Conservation (phyloP, 2,797 vertebrate genomes). For the Peromyscus melanophrys region DNA sequence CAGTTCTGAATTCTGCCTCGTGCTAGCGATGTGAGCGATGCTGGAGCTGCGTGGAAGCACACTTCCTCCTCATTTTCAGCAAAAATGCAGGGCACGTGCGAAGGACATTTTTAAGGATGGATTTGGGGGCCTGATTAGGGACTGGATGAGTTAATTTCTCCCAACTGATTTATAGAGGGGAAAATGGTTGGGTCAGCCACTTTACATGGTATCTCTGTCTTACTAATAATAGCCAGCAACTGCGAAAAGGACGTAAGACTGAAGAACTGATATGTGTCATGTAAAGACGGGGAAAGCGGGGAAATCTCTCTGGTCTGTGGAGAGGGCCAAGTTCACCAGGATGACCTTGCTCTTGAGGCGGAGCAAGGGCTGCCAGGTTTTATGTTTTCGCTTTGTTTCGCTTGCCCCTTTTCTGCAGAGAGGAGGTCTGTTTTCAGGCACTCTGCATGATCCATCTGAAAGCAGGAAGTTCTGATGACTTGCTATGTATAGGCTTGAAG, state of each 20-base stretch:
- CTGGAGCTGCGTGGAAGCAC: neutral
- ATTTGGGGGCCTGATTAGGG: neutral
- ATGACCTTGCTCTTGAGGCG: neutral
- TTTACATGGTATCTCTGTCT: slow-evolving; percentile 79
- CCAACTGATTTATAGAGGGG: neutral
- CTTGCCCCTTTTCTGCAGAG: accelerated
- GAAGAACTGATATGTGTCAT: neutral
- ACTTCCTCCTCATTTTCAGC: slow-evolving; percentile 37
- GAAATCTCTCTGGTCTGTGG: neutral
- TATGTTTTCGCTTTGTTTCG: neutral
- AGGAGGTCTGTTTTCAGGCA: slow-evolving; percentile 27
- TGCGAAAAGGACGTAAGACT: slow-evolving; percentile 5
- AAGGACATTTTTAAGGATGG: neutral
- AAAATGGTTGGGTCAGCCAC: slow-evolving; percentile 40
- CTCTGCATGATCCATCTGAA: neutral
- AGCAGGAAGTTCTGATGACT: slow-evolving; percentile 51
- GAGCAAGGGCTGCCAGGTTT: neutral
- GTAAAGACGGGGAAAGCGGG: neutral
- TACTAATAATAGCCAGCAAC: slow-evolving; percentile 80
- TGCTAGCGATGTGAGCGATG: slow-evolving; percentile 13
- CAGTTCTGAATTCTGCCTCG: slow-evolving; percentile 80
- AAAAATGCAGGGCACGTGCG: neutral
- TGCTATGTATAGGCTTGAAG: slow-evolving; percentile 29
- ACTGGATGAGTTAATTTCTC: slow-evolving; percentile 71
- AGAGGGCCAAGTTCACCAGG: neutral